Evolutionary conservation across 2,888 invertebrate genomes (phyloP).

Genomic region (Acleris laterana): DNA sequence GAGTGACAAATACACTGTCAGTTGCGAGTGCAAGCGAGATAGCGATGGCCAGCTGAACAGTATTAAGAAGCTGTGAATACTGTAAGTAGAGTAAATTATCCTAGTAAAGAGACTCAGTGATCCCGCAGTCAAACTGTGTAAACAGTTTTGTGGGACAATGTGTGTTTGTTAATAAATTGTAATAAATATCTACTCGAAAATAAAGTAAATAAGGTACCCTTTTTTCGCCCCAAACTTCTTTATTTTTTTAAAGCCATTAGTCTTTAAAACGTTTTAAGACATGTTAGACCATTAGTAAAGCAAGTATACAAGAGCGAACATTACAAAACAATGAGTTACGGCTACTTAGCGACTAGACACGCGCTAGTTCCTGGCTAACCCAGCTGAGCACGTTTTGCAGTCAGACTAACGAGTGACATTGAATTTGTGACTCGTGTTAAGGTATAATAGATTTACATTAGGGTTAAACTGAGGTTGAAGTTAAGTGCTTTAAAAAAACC

Average conservation of each 20-base stretch:
- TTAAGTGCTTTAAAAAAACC: neutral
- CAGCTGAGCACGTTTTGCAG: conserved; percentile 41
- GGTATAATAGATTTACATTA: conserved; percentile 2
- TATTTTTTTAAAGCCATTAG: neutral
- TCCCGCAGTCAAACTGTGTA: no score
- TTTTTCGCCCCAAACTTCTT: no score
- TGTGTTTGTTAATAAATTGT: no score
- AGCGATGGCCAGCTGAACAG: no score
- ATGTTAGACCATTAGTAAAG: conserved; percentile 7
- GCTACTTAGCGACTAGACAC: conserved; percentile 61
- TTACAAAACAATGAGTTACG: conserved; percentile 55
- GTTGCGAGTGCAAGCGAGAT: no score
- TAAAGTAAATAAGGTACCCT: no score
- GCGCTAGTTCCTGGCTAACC: conserved; percentile 73
- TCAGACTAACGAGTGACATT: conserved; percentile 6
- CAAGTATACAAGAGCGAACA: conserved; percentile 18
- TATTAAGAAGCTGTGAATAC: no score
- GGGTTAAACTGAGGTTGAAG: neutral
- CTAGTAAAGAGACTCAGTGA: no score
- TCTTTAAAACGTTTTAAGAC: neutral
- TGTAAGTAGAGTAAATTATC: no score
- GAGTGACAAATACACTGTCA: no score
- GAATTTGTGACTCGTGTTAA: conserved; percentile 16
- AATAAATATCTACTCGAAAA: no score
- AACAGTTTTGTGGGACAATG: no score